phyloP scores from a whole-genome alignment of 1,140 invertebrate genomes.

The Drosophila sturtevanti region DNA sequence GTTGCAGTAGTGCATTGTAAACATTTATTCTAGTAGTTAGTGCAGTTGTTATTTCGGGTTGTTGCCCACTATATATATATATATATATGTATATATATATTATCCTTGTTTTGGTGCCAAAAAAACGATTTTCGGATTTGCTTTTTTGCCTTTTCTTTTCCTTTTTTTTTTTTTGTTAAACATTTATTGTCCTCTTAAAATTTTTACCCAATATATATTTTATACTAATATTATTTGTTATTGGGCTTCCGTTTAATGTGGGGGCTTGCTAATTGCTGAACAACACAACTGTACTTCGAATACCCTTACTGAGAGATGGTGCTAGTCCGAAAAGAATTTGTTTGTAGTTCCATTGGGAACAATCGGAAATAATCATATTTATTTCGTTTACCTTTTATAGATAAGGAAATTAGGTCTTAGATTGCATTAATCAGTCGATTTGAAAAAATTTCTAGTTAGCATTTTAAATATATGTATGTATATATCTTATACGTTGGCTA shows the following conservation, averaged over 20 bases:
- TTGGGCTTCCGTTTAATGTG: constrained; percentile 13
- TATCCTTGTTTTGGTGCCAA: neutral
- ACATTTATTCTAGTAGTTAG: constrained; percentile 6
- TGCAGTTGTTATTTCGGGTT: constrained; percentile 3
- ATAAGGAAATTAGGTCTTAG: no score
- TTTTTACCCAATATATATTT: constrained; percentile 18
- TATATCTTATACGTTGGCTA: no score
- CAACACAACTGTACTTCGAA: constrained; percentile 20
- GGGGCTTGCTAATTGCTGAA: constrained; percentile 17
- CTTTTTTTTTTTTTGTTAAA: constrained; percentile 26
- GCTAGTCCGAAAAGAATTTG: neutral
- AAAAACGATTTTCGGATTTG: constrained; percentile 6
- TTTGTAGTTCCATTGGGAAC: no score
- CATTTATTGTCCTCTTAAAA: constrained; percentile 74
- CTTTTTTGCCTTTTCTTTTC: constrained; percentile 8
- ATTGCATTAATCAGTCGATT: no score
- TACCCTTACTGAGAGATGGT: neutral
- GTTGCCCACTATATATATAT: constrained; percentile 19
- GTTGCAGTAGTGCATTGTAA: constrained; percentile 3
- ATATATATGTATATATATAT: constrained; percentile 1
- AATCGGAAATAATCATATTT: no score
- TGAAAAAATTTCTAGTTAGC: no score
- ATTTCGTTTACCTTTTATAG: no score
- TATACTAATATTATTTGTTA: constrained; percentile 17
- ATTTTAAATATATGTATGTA: no score